phyloP scores from a whole-genome alignment of 2,888 invertebrate species.

The Conus canariensis region DNA sequence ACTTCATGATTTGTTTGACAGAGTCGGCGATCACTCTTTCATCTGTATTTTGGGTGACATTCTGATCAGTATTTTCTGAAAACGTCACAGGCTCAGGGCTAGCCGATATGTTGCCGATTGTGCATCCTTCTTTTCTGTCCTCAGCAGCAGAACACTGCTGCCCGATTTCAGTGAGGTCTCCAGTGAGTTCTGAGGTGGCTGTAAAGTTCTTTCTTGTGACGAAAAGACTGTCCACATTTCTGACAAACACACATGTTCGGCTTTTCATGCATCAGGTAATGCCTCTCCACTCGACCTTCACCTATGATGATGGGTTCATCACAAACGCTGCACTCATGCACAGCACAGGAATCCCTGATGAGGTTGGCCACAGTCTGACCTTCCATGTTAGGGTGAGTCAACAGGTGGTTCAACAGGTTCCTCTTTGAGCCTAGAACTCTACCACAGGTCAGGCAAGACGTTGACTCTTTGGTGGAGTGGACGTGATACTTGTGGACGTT shows the following conservation, averaged over 20 bases:
- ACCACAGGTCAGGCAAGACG: constrained; percentile 8
- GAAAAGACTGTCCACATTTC: constrained; percentile 19
- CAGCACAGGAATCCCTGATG: constrained; percentile 20
- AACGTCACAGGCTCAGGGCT: too few species aligned
- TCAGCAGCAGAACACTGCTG: not conserved
- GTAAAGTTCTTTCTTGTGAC: constrained; percentile 17
- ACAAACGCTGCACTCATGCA: constrained; percentile 12
- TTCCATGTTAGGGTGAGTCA: not conserved
- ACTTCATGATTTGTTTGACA: constrained; percentile 26
- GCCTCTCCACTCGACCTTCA: constrained; percentile 28
- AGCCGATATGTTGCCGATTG: not conserved
- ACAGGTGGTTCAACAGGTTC: constrained; percentile 14
- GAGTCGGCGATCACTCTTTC: not conserved
- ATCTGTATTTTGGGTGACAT: not conserved
- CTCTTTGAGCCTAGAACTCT: constrained; percentile 7
- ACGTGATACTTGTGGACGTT: constrained; percentile 22
- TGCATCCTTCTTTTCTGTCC: not conserved
- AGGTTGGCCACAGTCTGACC: constrained; percentile 26
- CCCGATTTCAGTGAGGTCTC: not conserved
- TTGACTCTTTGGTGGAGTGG: constrained; percentile 8
- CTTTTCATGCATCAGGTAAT: constrained; percentile 5
- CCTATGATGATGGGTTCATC: constrained; percentile 15
- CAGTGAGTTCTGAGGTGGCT: constrained; percentile 13
- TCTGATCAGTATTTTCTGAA: not conserved
- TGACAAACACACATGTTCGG: not conserved